phyloP scores from a whole-genome alignment of 2,888 invertebrate species.

The Vesta saturnalis region DNA sequence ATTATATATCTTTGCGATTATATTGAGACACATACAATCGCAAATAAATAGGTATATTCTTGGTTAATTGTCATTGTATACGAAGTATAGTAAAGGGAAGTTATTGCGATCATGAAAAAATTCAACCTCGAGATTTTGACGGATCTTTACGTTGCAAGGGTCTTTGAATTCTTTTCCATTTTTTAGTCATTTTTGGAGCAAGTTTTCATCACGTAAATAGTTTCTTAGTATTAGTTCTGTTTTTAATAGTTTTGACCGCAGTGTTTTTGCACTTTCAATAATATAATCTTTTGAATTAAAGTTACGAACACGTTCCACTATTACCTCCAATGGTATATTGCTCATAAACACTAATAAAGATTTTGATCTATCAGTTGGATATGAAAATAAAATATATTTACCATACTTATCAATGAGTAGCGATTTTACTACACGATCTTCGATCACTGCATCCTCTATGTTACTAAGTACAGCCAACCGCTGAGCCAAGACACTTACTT shows the following conservation, averaged over 20 bases:
- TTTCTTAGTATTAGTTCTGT: conserved; percentile 35
- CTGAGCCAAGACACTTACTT: too few species aligned
- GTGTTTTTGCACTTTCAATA: conserved; percentile 30
- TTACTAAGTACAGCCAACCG: too few species aligned
- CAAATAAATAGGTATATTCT: too few species aligned
- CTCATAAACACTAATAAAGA: conserved; percentile 46
- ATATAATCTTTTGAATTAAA: conserved; percentile 37
- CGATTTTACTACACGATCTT: conserved; percentile 22
- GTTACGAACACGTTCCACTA: conserved; percentile 38
- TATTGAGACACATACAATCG: too few species aligned
- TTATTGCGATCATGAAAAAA: too few species aligned
- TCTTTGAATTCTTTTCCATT: too few species aligned
- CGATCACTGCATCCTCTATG: conserved; percentile 27
- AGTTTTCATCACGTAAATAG: conserved; percentile 42
- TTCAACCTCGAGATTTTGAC: too few species aligned
- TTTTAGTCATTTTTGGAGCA: conserved; percentile 35
- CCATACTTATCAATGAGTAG: background rate
- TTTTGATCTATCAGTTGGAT: conserved; percentile 46
- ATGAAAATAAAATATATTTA: conserved; percentile 46
- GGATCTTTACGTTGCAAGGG: too few species aligned
- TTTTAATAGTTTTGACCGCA: conserved; percentile 40
- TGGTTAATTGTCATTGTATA: too few species aligned
- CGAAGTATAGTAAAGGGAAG: too few species aligned
- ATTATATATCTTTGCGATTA: too few species aligned
- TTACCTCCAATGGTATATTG: conserved; percentile 38